Conservation (phyloP, 92 coral and sea anemone species). For the Muricea muricata region DNA sequence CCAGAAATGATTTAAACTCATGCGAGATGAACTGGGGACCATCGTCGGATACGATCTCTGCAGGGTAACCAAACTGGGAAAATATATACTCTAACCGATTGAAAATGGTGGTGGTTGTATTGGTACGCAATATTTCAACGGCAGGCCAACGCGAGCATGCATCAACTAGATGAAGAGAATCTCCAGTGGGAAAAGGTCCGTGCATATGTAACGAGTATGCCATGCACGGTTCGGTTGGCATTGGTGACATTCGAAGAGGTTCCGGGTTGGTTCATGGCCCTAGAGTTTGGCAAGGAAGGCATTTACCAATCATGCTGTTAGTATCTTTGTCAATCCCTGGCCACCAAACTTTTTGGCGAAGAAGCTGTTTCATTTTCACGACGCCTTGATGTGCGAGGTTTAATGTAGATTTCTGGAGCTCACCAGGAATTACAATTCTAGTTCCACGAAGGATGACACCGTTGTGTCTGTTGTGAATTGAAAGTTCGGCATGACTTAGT, state of each 20-base stretch:
- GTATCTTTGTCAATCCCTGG: neutral
- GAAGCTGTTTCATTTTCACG: constrained; percentile 31
- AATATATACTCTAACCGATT: constrained; percentile 18
- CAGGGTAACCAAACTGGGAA: constrained; percentile 19
- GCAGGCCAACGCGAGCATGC: constrained; percentile 20
- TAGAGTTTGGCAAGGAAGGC: constrained; percentile 25
- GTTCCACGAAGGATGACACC: neutral
- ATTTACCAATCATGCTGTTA: neutral
- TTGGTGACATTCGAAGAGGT: constrained; percentile 15
- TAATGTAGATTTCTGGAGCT: constrained; percentile 13
- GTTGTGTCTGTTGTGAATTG: neutral
- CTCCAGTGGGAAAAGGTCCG: constrained; percentile 19
- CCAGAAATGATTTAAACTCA: neutral
- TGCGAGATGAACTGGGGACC: constrained; percentile 14
- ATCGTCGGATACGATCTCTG: neutral
- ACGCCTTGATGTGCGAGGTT: neutral
- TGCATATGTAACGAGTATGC: constrained; percentile 21
- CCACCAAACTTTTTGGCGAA: constrained; percentile 35
- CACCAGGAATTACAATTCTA: neutral
- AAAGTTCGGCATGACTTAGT: constrained; percentile 1
- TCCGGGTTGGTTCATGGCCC: neutral
- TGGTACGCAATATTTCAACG: constrained; percentile 1
- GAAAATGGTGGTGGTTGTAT: constrained; percentile 10
- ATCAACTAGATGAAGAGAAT: neutral
- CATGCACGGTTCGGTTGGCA: constrained; percentile 15